Evolutionary conservation across 2,797 vertebrate species (phyloP).

Genomic region (Enteromius radiatus): DNA sequence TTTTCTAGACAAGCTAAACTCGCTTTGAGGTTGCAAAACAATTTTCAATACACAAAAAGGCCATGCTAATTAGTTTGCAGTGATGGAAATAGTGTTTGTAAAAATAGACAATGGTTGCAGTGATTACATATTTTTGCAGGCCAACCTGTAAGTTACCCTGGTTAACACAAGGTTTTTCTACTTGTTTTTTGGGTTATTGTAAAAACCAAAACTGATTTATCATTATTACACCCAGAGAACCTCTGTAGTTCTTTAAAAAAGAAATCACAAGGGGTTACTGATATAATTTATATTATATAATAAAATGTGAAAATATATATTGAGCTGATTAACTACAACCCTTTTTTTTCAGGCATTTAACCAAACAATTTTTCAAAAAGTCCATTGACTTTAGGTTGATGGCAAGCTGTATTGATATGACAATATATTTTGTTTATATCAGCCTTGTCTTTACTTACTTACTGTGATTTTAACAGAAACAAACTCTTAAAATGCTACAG

Average conservation of each 20-base stretch:
- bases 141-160: neutral
- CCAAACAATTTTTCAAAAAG: neutral
- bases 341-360: neutral
- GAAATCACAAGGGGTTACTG: too few relatives aligned
- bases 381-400: neutral
- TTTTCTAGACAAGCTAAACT: neutral
- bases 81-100: neutral
- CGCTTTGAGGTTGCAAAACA: neutral
- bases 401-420: neutral
- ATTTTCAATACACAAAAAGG: neutral
- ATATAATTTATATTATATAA: too few relatives aligned
- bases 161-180: neutral
- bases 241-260: too few relatives aligned
- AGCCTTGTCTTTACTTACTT: neutral
- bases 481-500: too few relatives aligned
- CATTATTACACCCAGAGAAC: too few relatives aligned
- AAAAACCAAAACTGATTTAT: neutral
- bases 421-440: neutral
- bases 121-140: neutral
- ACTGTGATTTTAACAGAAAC: too few relatives aligned
- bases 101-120: neutral
- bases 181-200: neutral
- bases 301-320: neutral
- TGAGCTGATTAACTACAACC: neutral
- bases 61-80: neutral